Evolutionary conservation across 2,113 vertebrate species (phyloP), one percentile per base, ranked within the genome.

Genomic region (Prionailurus viverrinus): DNA sequence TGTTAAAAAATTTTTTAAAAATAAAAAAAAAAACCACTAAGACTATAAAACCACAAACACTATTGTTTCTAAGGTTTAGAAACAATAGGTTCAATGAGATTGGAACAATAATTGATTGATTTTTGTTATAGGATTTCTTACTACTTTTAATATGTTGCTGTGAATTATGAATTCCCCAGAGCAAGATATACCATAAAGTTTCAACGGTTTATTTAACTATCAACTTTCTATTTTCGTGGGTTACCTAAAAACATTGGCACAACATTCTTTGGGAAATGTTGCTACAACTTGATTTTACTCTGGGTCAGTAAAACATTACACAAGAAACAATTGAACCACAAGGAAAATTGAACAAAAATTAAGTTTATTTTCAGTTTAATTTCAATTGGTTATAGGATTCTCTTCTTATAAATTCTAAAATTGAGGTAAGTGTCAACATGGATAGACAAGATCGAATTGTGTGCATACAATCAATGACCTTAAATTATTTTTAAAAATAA

Each of bases 341-440:
- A 78, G 3, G 33, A 71, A 74, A 78, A 83, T 4, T 61, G 36
- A 68, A 39, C 6, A 88, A 94, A 95, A 82, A 29, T 45, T 51
- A 94, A 82, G 13, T 88, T 23, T 55, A 81, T 58, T 93, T 94
- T 91, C 14, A 53, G 5, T 88, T 95, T 93, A 61, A 81, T 95
- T 69, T 91, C n/a, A 82, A 48, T 65, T 91, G 63, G 29, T 29
- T 87, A 55, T 33, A 68, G 7, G 79, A 89, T 84, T 95, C 4
- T 95, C 19, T 51, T 83, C 36, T 51, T 66, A 65, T 19, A 53
- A 25, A 53, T n/a, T 92, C 36, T 84, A 89, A 97, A 94, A 80
- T 63, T 66, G 61, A 61, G 58, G 16, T 39, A 91, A 51, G 13
- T 48, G 3, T 53, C 11, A 76, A 86, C 27, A 41, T 41, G 13